Base-by-base conservation (phyloP, 2,888 invertebrate species). In the Leptinotarsa peninsularis region DNA sequence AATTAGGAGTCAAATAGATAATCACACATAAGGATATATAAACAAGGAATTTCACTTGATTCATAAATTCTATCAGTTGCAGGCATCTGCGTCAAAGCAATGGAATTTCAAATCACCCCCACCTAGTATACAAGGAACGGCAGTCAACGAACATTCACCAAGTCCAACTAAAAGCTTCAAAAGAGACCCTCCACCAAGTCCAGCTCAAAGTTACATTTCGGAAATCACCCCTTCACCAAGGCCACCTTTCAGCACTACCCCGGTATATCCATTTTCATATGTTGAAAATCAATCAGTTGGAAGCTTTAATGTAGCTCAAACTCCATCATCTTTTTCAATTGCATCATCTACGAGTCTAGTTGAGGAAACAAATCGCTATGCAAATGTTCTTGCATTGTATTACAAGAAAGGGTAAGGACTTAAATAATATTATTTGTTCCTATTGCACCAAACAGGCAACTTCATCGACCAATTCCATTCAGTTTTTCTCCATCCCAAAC, bases 101-200 rank as follows among this genome's bases (percentile, higher is more conserved):
- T 60, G 68, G 54, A 14, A 27, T n/a, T 54, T 43, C 69, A 18
- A 69, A 49, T 52, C 33, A 21, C 60, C 49, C 3, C 49, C 60
- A n/a, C 50, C 68, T 23, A 52, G 17, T 23, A n/a, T 17, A 54
- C n/a, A 50, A 23, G 49, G 7, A 17, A 68, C 15, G 0, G 13
- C 56, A 43, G 21, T 23, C 18, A 3, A 21, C 27, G 2, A 23
- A 18, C 70, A n/a, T 49, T 49, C 70, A 5, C 49, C 60, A 21
- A 71, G 49, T 60, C 21, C 60, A 23, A 49, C 49, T 10, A 71
- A 10, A 13, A 60, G 23, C 60, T 58, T 49, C 21, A 58, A 71
- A 49, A 49, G 49, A 17, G 60, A 71, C 13, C 70, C 70, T 49
- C 49, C 70, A 49, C 69, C 43, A 58, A 70, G 58, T 27, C 21